Conservation (phyloP, 2,888 invertebrate species). For the Agonopterix heracliana region DNA sequence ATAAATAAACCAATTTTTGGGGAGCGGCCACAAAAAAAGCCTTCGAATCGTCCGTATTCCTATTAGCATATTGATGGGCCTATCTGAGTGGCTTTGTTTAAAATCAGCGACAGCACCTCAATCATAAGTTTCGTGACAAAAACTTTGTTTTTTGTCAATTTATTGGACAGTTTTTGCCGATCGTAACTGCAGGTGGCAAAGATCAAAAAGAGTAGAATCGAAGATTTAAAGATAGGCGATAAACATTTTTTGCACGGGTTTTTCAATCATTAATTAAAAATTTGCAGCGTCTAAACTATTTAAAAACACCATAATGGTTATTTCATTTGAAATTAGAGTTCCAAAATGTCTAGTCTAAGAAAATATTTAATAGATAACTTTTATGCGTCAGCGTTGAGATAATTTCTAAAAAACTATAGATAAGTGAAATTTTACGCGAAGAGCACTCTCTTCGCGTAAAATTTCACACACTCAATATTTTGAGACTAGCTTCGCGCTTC, state of each 20-base stretch:
- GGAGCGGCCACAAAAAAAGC: conserved; percentile 53
- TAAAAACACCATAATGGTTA: no score
- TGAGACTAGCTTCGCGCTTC: no score
- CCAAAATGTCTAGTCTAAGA: no score
- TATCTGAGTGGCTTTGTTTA: conserved; percentile 68
- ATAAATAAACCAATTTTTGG: conserved; percentile 70
- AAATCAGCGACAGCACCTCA: conserved; percentile 72
- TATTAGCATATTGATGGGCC: conserved; percentile 73
- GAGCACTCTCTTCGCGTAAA: no score
- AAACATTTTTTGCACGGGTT: background rate
- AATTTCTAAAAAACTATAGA: no score
- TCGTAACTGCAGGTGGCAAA: conserved; percentile 54
- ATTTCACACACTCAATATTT: no score
- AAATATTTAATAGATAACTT: no score
- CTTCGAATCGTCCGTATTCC: conserved; percentile 35
- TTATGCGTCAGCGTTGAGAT: no score
- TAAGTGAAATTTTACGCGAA: no score
- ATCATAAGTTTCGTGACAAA: conserved; percentile 65
- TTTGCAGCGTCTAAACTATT: no score
- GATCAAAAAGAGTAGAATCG: conserved; percentile 1
- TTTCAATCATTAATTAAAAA: no score
- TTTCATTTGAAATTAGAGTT: no score
- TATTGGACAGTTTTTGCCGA: conserved; percentile 54
- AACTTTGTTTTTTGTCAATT: conserved; percentile 32
- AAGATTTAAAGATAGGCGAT: background rate